Base-by-base conservation (phyloP, 2,797 vertebrate genomes). In the Myripristis murdjan region DNA sequence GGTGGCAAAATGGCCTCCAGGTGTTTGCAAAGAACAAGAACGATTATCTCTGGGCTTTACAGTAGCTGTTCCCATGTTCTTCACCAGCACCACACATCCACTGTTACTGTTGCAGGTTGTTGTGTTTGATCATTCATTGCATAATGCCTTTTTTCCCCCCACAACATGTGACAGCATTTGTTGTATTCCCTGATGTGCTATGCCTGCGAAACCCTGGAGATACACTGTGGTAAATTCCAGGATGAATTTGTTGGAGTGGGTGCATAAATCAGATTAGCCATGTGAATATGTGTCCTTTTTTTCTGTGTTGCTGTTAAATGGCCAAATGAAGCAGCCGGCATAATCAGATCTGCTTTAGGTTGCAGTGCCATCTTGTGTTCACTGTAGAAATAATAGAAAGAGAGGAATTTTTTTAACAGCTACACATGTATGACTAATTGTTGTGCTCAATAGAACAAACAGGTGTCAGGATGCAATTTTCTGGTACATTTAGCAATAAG, bases 361-460 rank as follows among this genome's bases (percentile, higher is more conserved):
- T 72, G 41, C 63, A 90, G 65, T 90, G 93, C 87, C 94, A 92
- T 73, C 93, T 67, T 89, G 86, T 90, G 94, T 70, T 77, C 20
- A 37, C 0, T n/a, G 15, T 4, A 5, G 43, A 77, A n/a, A n/a
- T n/a, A n/a, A n/a, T 67, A 8, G 11, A 56, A 76, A 58, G 41
- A 35, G 0, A 0, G 33, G 1, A 22, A 1, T 3, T 12, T 16
- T 39, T 11, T 2, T 4, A 39, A 39, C 14, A 14, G 11, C 14
- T 39, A 12, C 12, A 11, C 37, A 39, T 39, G 11, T 14, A 14
- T 44, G 18, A 57, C 1, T 53, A 9, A 9, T 22, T 52, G 33
- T 24, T 5, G 14, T 44, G 31, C 6, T 52, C 3, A 28, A 41
- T 16, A 10, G 1, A 43, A 54, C 20, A 0, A 41, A 59, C 26